Evolutionary conservation across 2,797 vertebrate species (phyloP).

Genomic region (Gephyroberyx darwinii): DNA sequence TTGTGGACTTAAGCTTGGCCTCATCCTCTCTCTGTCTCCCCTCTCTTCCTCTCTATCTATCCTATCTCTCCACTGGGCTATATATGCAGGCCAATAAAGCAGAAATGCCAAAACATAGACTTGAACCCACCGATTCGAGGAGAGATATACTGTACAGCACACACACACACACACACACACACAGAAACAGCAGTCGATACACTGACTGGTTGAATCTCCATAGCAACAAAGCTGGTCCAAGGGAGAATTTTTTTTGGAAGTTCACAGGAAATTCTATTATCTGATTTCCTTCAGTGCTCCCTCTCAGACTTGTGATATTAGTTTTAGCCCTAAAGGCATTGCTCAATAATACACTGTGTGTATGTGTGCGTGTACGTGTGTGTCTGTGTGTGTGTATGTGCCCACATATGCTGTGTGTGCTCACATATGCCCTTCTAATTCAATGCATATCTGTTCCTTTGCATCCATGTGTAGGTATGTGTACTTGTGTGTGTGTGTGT

Average conservation of each 20-base stretch:
- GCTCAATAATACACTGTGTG: slow-evolving; percentile 30
- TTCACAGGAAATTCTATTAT: slow-evolving; percentile 60
- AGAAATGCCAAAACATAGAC: slow-evolving; percentile 55
- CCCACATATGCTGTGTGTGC: neutral
- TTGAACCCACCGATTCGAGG: slow-evolving; percentile 20
- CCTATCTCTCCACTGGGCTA: slow-evolving; percentile 26
- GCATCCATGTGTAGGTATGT: slow-evolving; percentile 7
- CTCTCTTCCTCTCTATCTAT: slow-evolving; percentile 13
- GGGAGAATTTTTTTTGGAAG: slow-evolving; percentile 55
- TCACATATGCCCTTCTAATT: no score
- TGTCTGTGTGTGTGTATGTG: slow-evolving; percentile 9
- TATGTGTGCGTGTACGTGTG: slow-evolving; percentile 2
- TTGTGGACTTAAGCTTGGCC: slow-evolving; percentile 18
- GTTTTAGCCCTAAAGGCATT: slow-evolving; percentile 43
- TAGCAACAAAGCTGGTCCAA: slow-evolving; percentile 57
- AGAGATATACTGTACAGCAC: slow-evolving; percentile 21
- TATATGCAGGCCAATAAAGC: slow-evolving; percentile 39
- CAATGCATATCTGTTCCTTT: no score
- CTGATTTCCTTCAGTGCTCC: slow-evolving; percentile 56
- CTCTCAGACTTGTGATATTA: slow-evolving; percentile 45
- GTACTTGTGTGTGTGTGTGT: neutral
- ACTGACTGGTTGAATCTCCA: slow-evolving; percentile 52
- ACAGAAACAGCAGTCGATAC: slow-evolving; percentile 18
- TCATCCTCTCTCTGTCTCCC: slow-evolving; percentile 26
- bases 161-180: slow-evolving; percentile 10